These are phyloP conservation scores for Acanthiza pusilla DNA, from an alignment of 2,797 vertebrate genomes.

Conservation along the genomic window DNA sequence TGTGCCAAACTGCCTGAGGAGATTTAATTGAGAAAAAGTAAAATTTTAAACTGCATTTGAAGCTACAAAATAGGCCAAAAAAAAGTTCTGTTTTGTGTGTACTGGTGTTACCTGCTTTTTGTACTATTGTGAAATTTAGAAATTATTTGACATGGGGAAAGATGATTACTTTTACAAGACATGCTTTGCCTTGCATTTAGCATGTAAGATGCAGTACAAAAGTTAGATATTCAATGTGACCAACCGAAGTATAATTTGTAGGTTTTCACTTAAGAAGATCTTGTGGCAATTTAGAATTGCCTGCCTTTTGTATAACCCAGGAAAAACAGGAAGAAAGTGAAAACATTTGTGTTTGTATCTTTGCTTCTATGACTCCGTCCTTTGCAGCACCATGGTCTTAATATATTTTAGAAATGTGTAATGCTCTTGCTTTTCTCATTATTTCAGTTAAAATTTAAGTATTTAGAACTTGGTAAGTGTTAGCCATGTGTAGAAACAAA, in stretches of 20 bases:
- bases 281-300: background rate
- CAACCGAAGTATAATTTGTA: background rate
- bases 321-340: background rate
- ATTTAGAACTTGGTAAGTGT: background rate
- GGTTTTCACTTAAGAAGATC: background rate
- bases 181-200: background rate
- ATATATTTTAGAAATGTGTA: background rate
- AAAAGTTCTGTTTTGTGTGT: background rate
- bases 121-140: background rate
- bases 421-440: background rate
- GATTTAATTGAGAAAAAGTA: background rate
- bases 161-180: background rate
- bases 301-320: background rate
- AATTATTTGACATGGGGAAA: background rate
- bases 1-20: background rate
- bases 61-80: background rate
- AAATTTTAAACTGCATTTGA: background rate
- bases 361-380: background rate
- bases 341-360: background rate
- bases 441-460: background rate
- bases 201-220: background rate
- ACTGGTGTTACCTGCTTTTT: background rate
- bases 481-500: background rate
- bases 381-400: background rate
- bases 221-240: background rate